A percentile compares a stretch with the other conserved stretches of the same genome.
Conservation (phyloP, 2,113 vertebrate species). For the Sterrhoptilus dennistouni region DNA sequence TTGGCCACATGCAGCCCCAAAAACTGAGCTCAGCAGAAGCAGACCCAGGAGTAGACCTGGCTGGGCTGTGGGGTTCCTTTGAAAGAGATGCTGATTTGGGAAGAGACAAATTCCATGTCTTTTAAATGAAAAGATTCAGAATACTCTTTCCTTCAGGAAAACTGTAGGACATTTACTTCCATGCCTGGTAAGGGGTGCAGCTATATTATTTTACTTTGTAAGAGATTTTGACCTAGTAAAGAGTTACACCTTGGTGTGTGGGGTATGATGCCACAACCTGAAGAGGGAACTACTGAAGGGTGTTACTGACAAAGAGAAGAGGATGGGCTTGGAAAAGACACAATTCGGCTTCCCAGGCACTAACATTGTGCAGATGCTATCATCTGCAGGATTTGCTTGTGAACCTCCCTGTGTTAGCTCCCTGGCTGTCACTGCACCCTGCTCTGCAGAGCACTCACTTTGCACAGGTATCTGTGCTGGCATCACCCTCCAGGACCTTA, state of each 20-base stretch:
- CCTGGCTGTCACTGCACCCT: background rate
- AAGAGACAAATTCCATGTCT: background rate
- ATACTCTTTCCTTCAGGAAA: background rate
- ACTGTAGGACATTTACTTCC: background rate
- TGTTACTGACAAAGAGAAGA: background rate
- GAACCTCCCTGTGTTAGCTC: background rate
- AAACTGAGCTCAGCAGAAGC: background rate
- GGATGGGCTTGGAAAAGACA: background rate
- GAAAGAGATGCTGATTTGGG: background rate
- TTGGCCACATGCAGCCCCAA: slow-evolving; percentile 39
- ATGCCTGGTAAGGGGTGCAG: background rate
- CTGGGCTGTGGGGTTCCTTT: background rate
- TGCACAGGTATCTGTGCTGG: background rate
- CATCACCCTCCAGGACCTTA: background rate
- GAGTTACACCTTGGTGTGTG: background rate
- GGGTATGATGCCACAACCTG: background rate
- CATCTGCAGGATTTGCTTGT: background rate
- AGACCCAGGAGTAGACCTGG: background rate
- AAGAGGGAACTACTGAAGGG: background rate
- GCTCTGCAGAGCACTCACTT: background rate
- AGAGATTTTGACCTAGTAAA: background rate
- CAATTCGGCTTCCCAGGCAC: rapidly evolving
- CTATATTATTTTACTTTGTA: background rate
- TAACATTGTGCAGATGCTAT: background rate
- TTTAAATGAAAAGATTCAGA: background rate